Evolutionary conservation across 2,888 invertebrate genomes (phyloP), one percentile per base, ranked within the genome.

Genomic region (Eupithecia insigniata): DNA sequence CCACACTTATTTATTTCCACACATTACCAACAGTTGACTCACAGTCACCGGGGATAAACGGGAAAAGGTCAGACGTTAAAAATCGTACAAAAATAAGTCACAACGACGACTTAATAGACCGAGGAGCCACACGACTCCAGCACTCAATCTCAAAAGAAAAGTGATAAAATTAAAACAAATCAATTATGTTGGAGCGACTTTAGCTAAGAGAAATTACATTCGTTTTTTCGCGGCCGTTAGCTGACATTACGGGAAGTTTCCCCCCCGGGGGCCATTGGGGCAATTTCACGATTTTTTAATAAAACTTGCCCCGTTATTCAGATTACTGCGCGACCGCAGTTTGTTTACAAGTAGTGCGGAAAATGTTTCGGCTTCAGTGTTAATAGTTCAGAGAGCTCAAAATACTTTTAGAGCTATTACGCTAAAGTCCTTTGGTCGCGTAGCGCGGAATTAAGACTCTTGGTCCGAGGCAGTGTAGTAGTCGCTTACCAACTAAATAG

Each of bases 261-360:
- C 66, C 68, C 78, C 68, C 77, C 51, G 58, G 76, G 72, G 70
- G 70, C 66, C 70, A 58, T 78, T 80, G 76, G 76, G 76, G 76
- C 72, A 66, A 80, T 80, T 79, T 72, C 67, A 68, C 65, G 72
- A 62, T 77, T 81, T 82, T 82, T 82, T 82, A 82, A 81, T 82
- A 82, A 82, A 82, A 82, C 81, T 82, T 82, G 76, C 72, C 77
- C 75, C 80, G 79, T 80, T 81, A 78, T 70, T 70, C 75, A 71
- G 76, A 68, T 75, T 73, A 72, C 78, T 78, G 78, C 69, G 73
- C 30, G 65, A 70, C 73, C 74, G 61, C 74, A 72, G 66, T 46
- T 76, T 81, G 79, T 79, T 78, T 79, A 79, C 79, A 79, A 79
- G 77, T 73, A 73, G 70, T 71, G 73, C 46, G 68, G 66, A 1